These are phyloP conservation scores for Gnatocerus cornutus DNA, from an alignment of 2,888 invertebrate species.

Conservation along the genomic window DNA sequence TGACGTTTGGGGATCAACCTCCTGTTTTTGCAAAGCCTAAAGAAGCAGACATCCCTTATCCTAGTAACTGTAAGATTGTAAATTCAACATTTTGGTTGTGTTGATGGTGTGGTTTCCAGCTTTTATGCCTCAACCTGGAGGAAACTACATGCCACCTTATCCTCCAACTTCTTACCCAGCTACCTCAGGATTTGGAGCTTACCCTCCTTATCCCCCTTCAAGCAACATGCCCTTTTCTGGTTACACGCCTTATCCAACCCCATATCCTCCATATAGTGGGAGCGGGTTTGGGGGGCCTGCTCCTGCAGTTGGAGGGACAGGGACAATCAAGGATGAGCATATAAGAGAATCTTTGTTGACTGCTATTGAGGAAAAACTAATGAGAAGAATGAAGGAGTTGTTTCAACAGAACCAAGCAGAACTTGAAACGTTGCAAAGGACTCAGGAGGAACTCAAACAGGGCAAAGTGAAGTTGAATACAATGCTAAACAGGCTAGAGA, in stretches of 20 bases:
- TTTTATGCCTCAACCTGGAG: conserved; percentile 70
- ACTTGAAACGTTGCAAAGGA: conserved; percentile 89
- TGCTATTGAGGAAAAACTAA: conserved; percentile 95
- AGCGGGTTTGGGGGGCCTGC: conserved; percentile 59
- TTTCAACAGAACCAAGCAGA: conserved; percentile 94
- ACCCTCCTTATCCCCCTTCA: conserved; percentile 52
- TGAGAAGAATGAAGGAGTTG: conserved; percentile 89
- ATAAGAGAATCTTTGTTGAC: conserved; percentile 94
- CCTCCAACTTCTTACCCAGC: conserved; percentile 54
- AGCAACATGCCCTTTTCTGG: conserved; percentile 56
- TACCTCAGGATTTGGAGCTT: conserved; percentile 43
- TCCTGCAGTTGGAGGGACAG: conserved; percentile 72
- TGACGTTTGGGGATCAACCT: conserved; percentile 95
- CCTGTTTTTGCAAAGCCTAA: conserved; percentile 90
- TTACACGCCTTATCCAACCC: conserved; percentile 54
- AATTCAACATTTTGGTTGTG: background rate
- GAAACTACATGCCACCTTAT: conserved; percentile 59
- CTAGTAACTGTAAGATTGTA: conserved; percentile 70
- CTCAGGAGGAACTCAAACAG: conserved; percentile 88
- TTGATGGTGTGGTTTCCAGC: conserved; percentile 61
- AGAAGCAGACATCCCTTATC: conserved; percentile 73
- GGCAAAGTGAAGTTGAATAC: conserved; percentile 88
- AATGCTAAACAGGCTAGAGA: conserved; percentile 83
- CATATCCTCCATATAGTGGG: conserved; percentile 55
- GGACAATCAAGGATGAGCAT: conserved; percentile 96